Evolutionary conservation across 2,113 vertebrate genomes (phyloP), one percentile per base, ranked within the genome.

Genomic region (Willisornis vidua): DNA sequence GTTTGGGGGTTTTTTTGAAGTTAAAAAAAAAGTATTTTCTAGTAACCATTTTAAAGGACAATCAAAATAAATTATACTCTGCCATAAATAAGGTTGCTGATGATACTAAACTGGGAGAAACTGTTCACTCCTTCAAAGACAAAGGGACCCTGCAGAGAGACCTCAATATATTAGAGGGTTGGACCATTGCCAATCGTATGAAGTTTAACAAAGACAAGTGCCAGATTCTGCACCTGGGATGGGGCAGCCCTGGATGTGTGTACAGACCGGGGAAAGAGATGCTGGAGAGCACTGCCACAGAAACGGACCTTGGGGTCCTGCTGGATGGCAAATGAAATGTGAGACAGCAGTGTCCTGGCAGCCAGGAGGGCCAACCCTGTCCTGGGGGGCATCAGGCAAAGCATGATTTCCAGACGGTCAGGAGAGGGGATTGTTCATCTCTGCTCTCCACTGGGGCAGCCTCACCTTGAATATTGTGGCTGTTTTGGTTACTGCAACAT

Each of bases 291-390:
- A 68, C 24, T 0, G 0, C 8, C 1, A 1, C 0, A 3, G 46
- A 25, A 39, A 61, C 16, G 24, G 16, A 18, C 7, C 61, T 68
- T 28, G 10, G n/a, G 4, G 10, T 31, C 37, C 54, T 59, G 54
- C 23, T 14, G 1, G 0, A 0, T 52, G 46, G 24, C 6, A n/a
- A 61, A 0, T 2, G 65, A 43, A 43, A 0, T 45, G 8, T 19
- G 13, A 61, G 19, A 0, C 28, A 46, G 61, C 61, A 82, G 39
- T 29, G 39, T 19, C 62, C 46, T 54, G 78, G 33, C 55, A 49
- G 49, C 48, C 63, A 33, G 48, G 63, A 76, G 63, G 5, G 25
- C 29, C 25, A 77, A 1, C 3, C 1, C 0, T 70, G 35, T 7
- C 14, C 57, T 24, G 8, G 20, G 43, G 10, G n/a, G 0, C 35